Conservation (phyloP, 2,888 invertebrate genomes). For the Eupsilia transversa region DNA sequence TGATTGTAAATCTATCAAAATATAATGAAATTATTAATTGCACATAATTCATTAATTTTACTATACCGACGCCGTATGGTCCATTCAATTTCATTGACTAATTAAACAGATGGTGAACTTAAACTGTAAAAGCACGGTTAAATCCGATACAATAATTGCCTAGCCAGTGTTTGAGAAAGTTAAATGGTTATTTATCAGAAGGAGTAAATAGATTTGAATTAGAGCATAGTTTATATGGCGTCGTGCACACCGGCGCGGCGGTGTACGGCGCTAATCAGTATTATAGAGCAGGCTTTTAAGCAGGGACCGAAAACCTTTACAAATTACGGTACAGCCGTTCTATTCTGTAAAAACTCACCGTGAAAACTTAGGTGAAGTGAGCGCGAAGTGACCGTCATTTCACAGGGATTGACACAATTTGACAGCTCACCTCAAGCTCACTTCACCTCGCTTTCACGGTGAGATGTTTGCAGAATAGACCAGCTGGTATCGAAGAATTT, state of each 20-base stretch:
- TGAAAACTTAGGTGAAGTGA: too few relatives aligned
- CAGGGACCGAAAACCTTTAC: too few relatives aligned
- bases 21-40: slow-evolving; percentile 2
- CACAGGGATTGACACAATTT: too few relatives aligned
- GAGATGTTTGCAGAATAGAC: too few relatives aligned
- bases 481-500: too few relatives aligned
- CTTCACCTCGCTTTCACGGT: too few relatives aligned
- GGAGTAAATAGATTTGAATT: slow-evolving; percentile 43
- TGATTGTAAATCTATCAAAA: slow-evolving; percentile 14
- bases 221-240: slow-evolving; percentile 19
- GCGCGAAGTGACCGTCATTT: too few relatives aligned
- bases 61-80: background rate
- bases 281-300: slow-evolving; percentile 2
- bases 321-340: too few relatives aligned
- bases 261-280: slow-evolving; percentile 8
- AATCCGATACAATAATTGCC: slow-evolving; percentile 37
- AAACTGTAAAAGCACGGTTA: slow-evolving; percentile 16
- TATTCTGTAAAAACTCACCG: too few relatives aligned
- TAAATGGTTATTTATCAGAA: slow-evolving; percentile 49
- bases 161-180: slow-evolving; percentile 35
- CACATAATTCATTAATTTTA: slow-evolving; percentile 17
- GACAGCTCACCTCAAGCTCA: too few relatives aligned
- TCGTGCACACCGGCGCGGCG: slow-evolving; percentile 8
- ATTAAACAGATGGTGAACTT: slow-evolving; percentile 20
- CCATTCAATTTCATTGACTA: slow-evolving; percentile 1